phyloP scores from a whole-genome alignment of 30 jellyfish, hydroid and myxozoan species.

The Euphysa ruthae region DNA sequence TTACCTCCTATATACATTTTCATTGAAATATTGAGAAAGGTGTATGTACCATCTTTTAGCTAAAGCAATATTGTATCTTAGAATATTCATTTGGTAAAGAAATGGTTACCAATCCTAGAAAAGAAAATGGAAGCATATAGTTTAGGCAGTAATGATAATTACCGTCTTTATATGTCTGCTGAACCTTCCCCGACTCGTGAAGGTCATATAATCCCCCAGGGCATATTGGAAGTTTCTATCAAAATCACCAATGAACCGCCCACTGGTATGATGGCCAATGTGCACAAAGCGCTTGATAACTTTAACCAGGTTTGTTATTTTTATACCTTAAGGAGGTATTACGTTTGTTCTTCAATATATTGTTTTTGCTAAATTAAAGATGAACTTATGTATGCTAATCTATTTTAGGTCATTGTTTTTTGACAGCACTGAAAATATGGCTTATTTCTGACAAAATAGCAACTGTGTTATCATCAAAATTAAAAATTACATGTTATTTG shows the following conservation, averaged over 20 bases:
- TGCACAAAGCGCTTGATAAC: slow-evolving; percentile 93
- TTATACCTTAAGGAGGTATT: not conserved
- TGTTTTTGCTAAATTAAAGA: not conserved
- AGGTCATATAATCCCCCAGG: slow-evolving; percentile 94
- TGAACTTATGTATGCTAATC: not conserved
- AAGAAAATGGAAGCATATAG: slow-evolving; percentile 85
- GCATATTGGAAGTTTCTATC: slow-evolving; percentile 88
- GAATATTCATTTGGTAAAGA: slow-evolving; percentile 94
- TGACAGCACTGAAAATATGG: too few species aligned
- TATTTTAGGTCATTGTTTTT: too few species aligned
- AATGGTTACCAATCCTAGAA: slow-evolving; percentile 94
- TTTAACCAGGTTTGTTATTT: slow-evolving; percentile 88
- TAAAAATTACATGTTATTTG: too few species aligned
- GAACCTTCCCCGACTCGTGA: slow-evolving; percentile 99
- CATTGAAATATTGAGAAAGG: too few species aligned
- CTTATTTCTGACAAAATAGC: too few species aligned
- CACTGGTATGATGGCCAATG: slow-evolving; percentile 98
- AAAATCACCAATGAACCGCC: slow-evolving; percentile 99
- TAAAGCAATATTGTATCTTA: too few species aligned
- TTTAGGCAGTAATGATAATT: slow-evolving; percentile 59
- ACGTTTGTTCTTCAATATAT: not conserved
- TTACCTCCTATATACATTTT: too few species aligned
- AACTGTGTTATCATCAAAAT: too few species aligned
- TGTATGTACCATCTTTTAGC: too few species aligned
- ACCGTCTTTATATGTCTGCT: slow-evolving; percentile 95